Base-by-base conservation (phyloP, 2,113 vertebrate genomes). In the Fulmarus glacialis region DNA sequence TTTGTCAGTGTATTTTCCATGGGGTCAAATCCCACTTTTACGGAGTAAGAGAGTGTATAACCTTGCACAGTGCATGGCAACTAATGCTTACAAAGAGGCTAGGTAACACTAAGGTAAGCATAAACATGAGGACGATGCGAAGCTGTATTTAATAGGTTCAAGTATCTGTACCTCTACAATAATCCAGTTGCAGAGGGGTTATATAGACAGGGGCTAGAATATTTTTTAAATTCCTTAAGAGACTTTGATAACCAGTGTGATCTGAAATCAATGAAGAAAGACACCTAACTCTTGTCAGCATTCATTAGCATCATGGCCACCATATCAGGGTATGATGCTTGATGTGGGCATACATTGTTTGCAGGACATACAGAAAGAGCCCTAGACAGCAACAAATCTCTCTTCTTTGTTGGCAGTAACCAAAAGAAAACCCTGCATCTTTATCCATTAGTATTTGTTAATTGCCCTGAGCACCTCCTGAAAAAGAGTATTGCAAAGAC, bases 1-100 rank as follows among this genome's bases (percentile, higher is more conserved):
- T 96, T 96, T 94, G 95, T 97, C 95, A 91, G 87, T 82, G 67
- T 77, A 75, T 94, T 97, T 95, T 94, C 91, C 32, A 4, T 70
- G 81, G 89, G 91, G 62, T 93, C 91, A 94, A 94, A 91, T 91
- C 89, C 87, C 81, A 87, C 58, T 77, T 95, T 85, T 87, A 90
- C 11, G 1, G 58, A 62, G 62, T 38, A 60, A 64, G 66, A 93
- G 70, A 26, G 45, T 27, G 12, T 53, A 26, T 89, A 93, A 66
- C 78, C 64, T 92, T 93, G 89, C 87, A 68, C 47, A 58, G 73
- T 24, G 15, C 56, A 24, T 27, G 27, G n/a, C 45, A 83, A 43
- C 59, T 68, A 85, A 64, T 34, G 53, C 91, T 71, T 81, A 60
- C 72, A 64, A 53, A 87, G 34, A 87, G 53, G 13, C 72, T 27